A percentile compares a stretch with the other conserved stretches of the same genome.
phyloP scores from a whole-genome alignment of 2,888 invertebrate species.

The Macropis europaea region DNA sequence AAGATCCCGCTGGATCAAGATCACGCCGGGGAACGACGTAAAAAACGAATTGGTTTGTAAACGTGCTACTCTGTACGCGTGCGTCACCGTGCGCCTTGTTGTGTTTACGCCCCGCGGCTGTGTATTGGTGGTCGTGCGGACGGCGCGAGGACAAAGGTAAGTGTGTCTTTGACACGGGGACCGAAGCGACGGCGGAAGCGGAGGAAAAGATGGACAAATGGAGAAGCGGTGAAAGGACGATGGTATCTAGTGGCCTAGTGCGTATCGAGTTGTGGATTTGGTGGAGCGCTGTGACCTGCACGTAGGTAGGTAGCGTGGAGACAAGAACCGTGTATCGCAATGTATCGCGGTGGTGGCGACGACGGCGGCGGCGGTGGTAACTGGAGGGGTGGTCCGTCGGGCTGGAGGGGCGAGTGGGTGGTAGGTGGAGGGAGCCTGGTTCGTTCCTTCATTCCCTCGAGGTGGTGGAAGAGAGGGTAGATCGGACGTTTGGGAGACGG shows the following conservation, averaged over 20 bases:
- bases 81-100: slow-evolving; percentile 54
- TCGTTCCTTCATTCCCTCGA: slow-evolving; percentile 64
- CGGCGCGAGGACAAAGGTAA: slow-evolving; percentile 33
- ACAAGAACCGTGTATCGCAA: slow-evolving; percentile 77
- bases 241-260: slow-evolving; percentile 60
- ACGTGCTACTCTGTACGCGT: slow-evolving; percentile 56
- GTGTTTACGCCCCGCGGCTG: slow-evolving; percentile 56
- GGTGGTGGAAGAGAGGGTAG: slow-evolving; percentile 63
- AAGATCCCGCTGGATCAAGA: slow-evolving; percentile 24
- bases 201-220: slow-evolving; percentile 24
- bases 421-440: slow-evolving; percentile 68
- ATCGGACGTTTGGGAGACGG: slow-evolving; percentile 64
- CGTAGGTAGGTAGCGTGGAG: slow-evolving; percentile 74
- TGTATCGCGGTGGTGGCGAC: slow-evolving; percentile 73
- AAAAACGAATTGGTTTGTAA: slow-evolving; percentile 37
- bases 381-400: slow-evolving; percentile 65
- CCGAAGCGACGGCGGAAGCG: not conserved
- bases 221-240: slow-evolving; percentile 23
- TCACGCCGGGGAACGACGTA: slow-evolving; percentile 13
- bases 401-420: slow-evolving; percentile 64
- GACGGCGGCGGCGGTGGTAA: slow-evolving; percentile 58
- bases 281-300: slow-evolving; percentile 71
- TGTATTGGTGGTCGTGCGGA: slow-evolving; percentile 27
- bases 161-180: slow-evolving; percentile 18
- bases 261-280: slow-evolving; percentile 69